Evolutionary conservation across 2,797 vertebrate genomes (phyloP).

Genomic region (Pseudochirops cupreus): DNA sequence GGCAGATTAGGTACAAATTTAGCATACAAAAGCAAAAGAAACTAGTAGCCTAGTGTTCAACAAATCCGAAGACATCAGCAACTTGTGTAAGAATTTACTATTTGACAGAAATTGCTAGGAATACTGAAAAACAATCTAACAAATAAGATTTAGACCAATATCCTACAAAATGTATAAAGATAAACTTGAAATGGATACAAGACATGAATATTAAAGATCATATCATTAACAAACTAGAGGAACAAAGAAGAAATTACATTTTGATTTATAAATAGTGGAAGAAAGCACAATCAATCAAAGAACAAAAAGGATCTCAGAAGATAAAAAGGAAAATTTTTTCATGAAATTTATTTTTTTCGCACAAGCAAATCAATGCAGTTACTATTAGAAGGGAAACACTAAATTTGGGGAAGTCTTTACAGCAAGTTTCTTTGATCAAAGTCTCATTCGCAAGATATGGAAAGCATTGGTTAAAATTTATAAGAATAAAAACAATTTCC

Average conservation of each 20-base stretch:
- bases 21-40: background rate
- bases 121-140: background rate
- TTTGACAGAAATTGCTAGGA: background rate
- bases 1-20: too few relatives aligned
- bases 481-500: background rate
- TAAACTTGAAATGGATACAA: background rate
- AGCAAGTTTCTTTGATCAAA: background rate
- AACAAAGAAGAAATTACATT: background rate
- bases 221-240: background rate
- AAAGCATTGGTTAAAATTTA: background rate
- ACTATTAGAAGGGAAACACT: background rate
- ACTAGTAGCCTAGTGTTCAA: background rate
- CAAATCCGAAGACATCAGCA: background rate
- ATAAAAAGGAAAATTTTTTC: background rate
- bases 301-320: background rate
- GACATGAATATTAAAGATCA: background rate
- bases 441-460: background rate
- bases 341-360: background rate
- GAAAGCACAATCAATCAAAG: background rate
- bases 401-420: background rate
- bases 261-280: background rate
- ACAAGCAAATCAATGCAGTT: background rate
- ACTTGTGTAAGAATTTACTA: background rate
- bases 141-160: too few relatives aligned
- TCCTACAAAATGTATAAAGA: background rate